Base-by-base conservation (phyloP, 2,797 vertebrate species). In the Sebastes hubbsi region DNA sequence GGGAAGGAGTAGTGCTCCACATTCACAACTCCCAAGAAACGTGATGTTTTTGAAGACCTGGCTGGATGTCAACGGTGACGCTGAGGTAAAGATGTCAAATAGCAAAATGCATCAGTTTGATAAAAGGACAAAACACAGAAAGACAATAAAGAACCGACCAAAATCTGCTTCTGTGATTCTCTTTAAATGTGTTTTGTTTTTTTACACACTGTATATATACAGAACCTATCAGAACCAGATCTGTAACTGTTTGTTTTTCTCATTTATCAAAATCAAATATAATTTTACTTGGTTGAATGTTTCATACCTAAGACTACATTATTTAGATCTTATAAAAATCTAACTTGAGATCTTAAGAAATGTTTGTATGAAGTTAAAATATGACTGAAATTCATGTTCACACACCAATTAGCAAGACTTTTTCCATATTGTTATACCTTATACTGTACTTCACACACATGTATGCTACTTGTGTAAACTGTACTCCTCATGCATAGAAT, bases 1-100 rank as follows among this genome's bases (percentile, higher is more conserved):
- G 78, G 77, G 76, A 78, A 76, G 60, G 59, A 87, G 75, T 77
- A 72, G 72, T 25, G 24, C 75, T n/a, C 71, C 49, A 62, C 63
- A 66, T 46, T 81, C 27, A 52, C 69, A 64, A 55, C 46, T 38
- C 46, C 60, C 22, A 75, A 71, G 63, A 89, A 85, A 84, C 49
- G 78, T 87, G 83, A 91, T 83, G 66, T 70, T 88, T 84, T 86
- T 80, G 69, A 78, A 75, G 27, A 36, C 55, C 13, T 74, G 55
- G 66, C 49, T 67, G n/a, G 60, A 76, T 72, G 72, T 63, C 60
- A 77, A 69, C 79, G 71, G 82, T 72, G 81, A 84, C 84, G 74
- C 71, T 13, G 27, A n/a, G 42, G 67, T 78, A 80, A 84, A 84
- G 38, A 77, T 78, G 87, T 58, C 64, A 79, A 78, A 83, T 61